Conservation (phyloP, 1,140 invertebrate genomes). For the Halotydeus destructor region DNA sequence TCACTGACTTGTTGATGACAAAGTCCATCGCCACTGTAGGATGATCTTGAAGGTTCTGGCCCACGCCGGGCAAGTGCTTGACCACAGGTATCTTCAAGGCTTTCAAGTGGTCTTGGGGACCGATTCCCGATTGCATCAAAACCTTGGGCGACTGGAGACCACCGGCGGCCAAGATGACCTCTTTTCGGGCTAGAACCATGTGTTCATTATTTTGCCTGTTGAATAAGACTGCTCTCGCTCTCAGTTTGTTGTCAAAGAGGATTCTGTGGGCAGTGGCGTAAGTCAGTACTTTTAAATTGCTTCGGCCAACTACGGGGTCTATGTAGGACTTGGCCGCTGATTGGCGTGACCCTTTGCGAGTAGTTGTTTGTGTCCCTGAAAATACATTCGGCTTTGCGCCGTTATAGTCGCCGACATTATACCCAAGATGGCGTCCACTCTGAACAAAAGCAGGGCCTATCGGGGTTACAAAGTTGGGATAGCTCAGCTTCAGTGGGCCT, state of each 20-base stretch:
- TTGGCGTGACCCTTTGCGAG: conserved; percentile 53
- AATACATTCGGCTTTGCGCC: too few relatives aligned
- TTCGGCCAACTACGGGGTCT: conserved; percentile 48
- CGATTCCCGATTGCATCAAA: conserved; percentile 66
- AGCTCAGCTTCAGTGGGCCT: conserved; percentile 16
- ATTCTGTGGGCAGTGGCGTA: conserved; percentile 55
- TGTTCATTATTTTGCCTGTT: conserved; percentile 37
- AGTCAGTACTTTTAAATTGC: conserved; percentile 64
- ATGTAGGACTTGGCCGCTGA: conserved; percentile 73
- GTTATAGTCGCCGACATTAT: conserved; percentile 28
- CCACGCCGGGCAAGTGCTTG: conserved; percentile 25
- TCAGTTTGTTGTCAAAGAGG: conserved; percentile 54
- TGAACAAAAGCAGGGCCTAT: conserved; percentile 40
- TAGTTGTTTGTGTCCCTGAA: conserved; percentile 45
- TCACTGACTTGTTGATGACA: conserved; percentile 17
- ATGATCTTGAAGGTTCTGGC: conserved; percentile 23
- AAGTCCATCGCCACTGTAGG: conserved; percentile 9
- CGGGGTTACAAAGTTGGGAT: conserved; percentile 16
- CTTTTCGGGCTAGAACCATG: conserved; percentile 41
- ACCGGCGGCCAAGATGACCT: conserved; percentile 58
- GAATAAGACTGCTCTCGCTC: conserved; percentile 53
- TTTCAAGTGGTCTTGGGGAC: conserved; percentile 9
- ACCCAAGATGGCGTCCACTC: conserved; percentile 47
- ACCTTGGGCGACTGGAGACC: conserved; percentile 71
- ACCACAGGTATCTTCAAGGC: conserved; percentile 9